A percentile compares a stretch with the other conserved stretches of the same genome.
Evolutionary conservation across 2,113 vertebrate species (phyloP).

Genomic region (Perca fluviatilis): DNA sequence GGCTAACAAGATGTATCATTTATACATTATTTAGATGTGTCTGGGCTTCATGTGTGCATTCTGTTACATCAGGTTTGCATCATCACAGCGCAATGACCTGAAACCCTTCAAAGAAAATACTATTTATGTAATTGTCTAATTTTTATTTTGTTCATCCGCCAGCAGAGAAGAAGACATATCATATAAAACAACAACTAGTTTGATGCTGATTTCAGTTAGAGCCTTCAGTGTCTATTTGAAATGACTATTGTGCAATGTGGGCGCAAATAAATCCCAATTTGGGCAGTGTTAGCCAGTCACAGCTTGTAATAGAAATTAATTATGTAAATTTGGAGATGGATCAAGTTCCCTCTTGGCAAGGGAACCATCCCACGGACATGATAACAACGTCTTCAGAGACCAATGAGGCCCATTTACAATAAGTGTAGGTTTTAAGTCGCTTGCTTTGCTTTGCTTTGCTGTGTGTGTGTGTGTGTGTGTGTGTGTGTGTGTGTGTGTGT

Average conservation of each 20-base stretch:
- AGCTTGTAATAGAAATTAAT: slow-evolving; percentile 82
- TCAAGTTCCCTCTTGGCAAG: slow-evolving; percentile 78
- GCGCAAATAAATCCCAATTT: slow-evolving; percentile 64
- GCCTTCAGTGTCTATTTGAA: slow-evolving; percentile 55
- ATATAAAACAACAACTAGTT: not conserved
- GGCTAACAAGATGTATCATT: slow-evolving; percentile 73
- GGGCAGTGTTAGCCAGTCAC: slow-evolving; percentile 65
- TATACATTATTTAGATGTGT: slow-evolving; percentile 77
- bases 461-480: slow-evolving; percentile 41
- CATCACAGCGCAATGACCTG: slow-evolving; percentile 51
- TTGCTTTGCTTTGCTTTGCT: slow-evolving; percentile 47
- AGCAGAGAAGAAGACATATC: slow-evolving; percentile 2
- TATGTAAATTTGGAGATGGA: slow-evolving; percentile 80
- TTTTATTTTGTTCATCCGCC: slow-evolving; percentile 23
- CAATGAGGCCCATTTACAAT: slow-evolving; percentile 81
- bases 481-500: slow-evolving; percentile 53
- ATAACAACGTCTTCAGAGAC: slow-evolving; percentile 83
- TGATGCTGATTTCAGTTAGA: slow-evolving; percentile 34
- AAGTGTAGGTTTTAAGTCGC: slow-evolving; percentile 81
- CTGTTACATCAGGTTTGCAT: slow-evolving; percentile 75
- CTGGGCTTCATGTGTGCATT: slow-evolving; percentile 43
- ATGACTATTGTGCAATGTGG: slow-evolving; percentile 56
- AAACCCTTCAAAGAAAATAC: slow-evolving; percentile 20
- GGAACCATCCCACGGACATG: slow-evolving; percentile 75
- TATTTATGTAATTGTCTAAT: slow-evolving; percentile 48